These are phyloP conservation scores for Orius laevigatus DNA, from an alignment of 1,140 invertebrate species.

Conservation along the genomic window DNA sequence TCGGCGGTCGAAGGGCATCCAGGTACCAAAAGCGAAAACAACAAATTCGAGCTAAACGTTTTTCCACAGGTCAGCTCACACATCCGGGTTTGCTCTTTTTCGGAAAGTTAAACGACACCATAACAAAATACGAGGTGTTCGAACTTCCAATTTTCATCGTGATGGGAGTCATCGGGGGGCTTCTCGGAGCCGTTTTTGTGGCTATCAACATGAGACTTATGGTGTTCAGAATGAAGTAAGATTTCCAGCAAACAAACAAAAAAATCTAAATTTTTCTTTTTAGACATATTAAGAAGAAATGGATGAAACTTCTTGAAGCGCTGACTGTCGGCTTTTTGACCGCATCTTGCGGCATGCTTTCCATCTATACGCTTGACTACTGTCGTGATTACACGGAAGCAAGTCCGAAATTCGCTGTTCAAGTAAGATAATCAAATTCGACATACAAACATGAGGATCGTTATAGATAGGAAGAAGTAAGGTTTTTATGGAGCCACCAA, in stretches of 20 bases:
- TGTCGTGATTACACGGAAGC: conserved; percentile 55
- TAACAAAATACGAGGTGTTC: conserved; percentile 60
- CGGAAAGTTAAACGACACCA: conserved; percentile 82
- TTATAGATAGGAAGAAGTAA: background rate
- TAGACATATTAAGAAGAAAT: conserved; percentile 54
- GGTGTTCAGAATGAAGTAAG: conserved; percentile 65
- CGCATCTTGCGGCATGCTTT: conserved; percentile 68
- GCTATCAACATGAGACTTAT: conserved; percentile 81
- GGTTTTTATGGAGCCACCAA: background rate
- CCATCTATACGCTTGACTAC: conserved; percentile 83
- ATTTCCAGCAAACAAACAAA: conserved; percentile 10
- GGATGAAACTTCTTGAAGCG: conserved; percentile 71
- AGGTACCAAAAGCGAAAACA: conserved; percentile 34
- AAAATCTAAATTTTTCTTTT: conserved; percentile 10
- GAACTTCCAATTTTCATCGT: conserved; percentile 86
- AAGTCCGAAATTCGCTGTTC: conserved; percentile 50
- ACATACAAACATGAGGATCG: no score
- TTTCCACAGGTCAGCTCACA: conserved; percentile 32
- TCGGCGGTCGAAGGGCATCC: conserved; percentile 75
- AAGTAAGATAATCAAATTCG: conserved; percentile 27
- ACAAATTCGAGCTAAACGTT: background rate
- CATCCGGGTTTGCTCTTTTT: conserved; percentile 81
- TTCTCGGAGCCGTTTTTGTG: conserved; percentile 89
- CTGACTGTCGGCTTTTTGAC: conserved; percentile 66
- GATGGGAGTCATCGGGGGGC: conserved; percentile 77